These are phyloP conservation scores for Mimachlamys varia DNA, from an alignment of 2,888 invertebrate species.

Conservation along the genomic window DNA sequence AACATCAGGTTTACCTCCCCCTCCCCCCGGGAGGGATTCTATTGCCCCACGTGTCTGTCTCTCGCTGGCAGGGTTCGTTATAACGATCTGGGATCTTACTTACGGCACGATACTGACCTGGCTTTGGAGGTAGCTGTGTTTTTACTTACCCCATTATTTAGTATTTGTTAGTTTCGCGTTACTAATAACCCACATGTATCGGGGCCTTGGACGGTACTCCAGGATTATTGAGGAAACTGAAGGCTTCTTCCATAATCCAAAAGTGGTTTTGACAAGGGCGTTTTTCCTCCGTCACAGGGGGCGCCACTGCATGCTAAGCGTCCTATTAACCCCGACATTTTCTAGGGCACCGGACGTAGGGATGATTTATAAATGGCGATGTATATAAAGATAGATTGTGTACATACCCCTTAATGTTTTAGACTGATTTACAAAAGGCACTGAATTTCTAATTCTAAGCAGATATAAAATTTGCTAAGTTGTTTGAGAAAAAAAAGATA, in stretches of 20 bases:
- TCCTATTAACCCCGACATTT: background rate
- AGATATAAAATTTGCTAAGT: background rate
- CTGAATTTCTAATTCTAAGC: background rate
- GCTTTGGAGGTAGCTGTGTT: background rate
- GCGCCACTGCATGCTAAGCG: background rate
- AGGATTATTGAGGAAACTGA: background rate
- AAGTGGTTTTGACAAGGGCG: background rate
- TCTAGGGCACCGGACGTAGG: background rate
- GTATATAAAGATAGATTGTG: background rate
- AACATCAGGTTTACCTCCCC: too few relatives aligned
- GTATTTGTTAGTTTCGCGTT: constrained; percentile 24
- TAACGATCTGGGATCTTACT: background rate
- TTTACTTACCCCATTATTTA: constrained; percentile 12
- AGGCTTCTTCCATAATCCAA: background rate
- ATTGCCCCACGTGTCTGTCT: constrained; percentile 16
- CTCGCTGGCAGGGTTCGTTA: background rate
- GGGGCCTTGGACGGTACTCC: background rate
- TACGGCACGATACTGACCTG: constrained; percentile 7
- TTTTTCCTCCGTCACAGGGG: background rate
- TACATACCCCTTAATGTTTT: background rate
- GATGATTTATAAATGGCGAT: background rate
- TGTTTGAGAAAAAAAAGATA: background rate
- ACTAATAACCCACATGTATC: constrained; percentile 9
- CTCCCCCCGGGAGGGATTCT: background rate
- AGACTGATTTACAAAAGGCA: too few relatives aligned